Conservation (phyloP, 2,797 vertebrate species). For the Paramormyrops hopkinsi region DNA sequence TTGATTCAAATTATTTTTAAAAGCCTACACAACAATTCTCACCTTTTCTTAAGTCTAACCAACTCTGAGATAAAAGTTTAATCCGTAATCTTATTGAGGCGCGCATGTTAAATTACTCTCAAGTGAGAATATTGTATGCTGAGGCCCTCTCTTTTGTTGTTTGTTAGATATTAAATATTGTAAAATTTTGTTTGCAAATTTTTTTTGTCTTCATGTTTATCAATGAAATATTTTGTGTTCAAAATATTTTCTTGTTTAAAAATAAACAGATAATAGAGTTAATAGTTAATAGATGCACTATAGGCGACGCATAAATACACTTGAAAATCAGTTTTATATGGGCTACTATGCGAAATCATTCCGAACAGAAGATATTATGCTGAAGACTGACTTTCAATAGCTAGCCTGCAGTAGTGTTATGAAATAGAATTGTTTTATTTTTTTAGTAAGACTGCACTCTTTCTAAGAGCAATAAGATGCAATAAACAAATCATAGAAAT, state of each 20-base stretch:
- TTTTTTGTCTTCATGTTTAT: background rate
- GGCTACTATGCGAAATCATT: background rate
- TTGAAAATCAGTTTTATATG: background rate
- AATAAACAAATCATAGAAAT: background rate
- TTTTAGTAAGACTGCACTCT: background rate
- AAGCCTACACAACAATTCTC: background rate
- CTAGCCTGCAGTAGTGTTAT: background rate
- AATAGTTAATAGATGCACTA: background rate
- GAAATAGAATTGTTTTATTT: background rate
- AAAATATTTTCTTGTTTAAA: background rate
- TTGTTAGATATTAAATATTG: background rate
- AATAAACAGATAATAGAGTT: background rate
- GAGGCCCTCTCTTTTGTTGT: background rate
- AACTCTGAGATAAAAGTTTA: background rate
- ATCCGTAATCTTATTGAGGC: background rate
- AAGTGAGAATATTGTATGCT: background rate
- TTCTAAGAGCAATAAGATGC: background rate
- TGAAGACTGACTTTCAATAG: background rate
- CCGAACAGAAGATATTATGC: background rate
- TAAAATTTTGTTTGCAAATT: background rate
- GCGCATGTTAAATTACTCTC: background rate
- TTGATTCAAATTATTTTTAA: conserved; percentile 4
- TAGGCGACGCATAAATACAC: background rate
- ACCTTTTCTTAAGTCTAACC: background rate
- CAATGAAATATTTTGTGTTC: background rate